A percentile compares a stretch with the other conserved stretches of the same genome.
Evolutionary conservation across 2,888 invertebrate species (phyloP).

Genomic region (Limnephilus rhombicus): DNA sequence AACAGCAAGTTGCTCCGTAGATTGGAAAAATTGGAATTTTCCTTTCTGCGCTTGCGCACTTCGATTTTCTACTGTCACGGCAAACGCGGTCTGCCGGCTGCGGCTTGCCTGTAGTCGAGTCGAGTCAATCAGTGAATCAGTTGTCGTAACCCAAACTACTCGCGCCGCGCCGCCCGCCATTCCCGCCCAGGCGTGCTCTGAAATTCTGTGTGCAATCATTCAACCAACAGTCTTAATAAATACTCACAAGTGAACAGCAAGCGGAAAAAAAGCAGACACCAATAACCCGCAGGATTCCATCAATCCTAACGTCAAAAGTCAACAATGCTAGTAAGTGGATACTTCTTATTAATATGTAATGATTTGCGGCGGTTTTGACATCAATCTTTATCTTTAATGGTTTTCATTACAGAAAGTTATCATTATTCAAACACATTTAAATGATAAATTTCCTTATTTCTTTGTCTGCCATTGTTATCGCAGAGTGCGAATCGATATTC

Average conservation of each 20-base stretch:
- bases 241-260: neutral
- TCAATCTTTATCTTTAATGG: slow-evolving; percentile 4
- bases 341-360: slow-evolving; percentile 15
- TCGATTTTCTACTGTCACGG: slow-evolving; percentile 32
- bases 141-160: neutral
- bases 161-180: neutral
- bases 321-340: neutral
- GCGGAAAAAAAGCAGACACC: neutral
- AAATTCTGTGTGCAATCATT: neutral
- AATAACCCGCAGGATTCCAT: neutral
- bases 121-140: neutral
- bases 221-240: neutral
- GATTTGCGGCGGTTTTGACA: neutral
- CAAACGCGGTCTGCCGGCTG: neutral
- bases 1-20: neutral
- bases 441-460: neutral
- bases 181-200: slow-evolving; percentile 21
- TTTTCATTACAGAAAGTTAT: neutral
- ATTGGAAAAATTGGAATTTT: slow-evolving; percentile 13
- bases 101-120: neutral
- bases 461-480: slow-evolving; percentile 40
- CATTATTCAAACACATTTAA: neutral
- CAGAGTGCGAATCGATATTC: slow-evolving; percentile 31
- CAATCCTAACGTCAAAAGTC: neutral
- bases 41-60: slow-evolving; percentile 33